Percentiles rank a stretch among this genome's conserved stretches.
Conservation (phyloP, 2,888 invertebrate species). For the Drosophila limbata region DNA sequence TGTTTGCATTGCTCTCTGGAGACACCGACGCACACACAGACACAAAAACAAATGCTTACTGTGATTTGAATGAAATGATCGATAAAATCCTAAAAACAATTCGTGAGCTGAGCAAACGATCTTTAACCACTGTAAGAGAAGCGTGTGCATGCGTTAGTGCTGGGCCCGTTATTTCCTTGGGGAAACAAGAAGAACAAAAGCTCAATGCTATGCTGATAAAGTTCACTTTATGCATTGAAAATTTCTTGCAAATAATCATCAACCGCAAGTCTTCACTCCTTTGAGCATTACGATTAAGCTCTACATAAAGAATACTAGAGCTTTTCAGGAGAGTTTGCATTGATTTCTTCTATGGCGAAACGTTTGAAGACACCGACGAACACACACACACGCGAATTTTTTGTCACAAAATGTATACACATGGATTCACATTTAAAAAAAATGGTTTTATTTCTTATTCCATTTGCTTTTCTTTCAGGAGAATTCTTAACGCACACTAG, state of each 20-base stretch:
- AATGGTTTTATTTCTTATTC: constrained; percentile 69
- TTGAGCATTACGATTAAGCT: neutral
- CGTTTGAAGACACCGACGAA: neutral
- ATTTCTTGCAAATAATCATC: neutral
- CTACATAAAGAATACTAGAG: neutral
- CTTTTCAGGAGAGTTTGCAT: neutral
- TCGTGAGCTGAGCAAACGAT: neutral
- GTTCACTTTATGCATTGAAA: neutral
- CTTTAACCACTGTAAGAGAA: neutral
- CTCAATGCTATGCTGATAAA: neutral
- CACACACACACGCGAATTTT: neutral
- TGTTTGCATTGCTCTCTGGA: too few relatives aligned
- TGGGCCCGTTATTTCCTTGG: neutral
- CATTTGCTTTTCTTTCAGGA: constrained; percentile 52
- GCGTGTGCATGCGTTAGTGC: neutral
- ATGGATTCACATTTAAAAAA: constrained; percentile 63
- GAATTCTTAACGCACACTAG: constrained; percentile 76
- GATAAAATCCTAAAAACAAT: neutral
- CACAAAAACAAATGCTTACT: too few relatives aligned
- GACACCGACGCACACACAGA: too few relatives aligned
- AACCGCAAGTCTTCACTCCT: neutral
- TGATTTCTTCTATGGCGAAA: neutral
- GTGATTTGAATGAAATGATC: too few relatives aligned
- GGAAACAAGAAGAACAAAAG: neutral
- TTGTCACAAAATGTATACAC: constrained; percentile 1